A percentile compares a stretch with the other conserved stretches of the same genome.
Conservation (phyloP, 1,140 invertebrate genomes). For the Trichonephila clavipes region DNA sequence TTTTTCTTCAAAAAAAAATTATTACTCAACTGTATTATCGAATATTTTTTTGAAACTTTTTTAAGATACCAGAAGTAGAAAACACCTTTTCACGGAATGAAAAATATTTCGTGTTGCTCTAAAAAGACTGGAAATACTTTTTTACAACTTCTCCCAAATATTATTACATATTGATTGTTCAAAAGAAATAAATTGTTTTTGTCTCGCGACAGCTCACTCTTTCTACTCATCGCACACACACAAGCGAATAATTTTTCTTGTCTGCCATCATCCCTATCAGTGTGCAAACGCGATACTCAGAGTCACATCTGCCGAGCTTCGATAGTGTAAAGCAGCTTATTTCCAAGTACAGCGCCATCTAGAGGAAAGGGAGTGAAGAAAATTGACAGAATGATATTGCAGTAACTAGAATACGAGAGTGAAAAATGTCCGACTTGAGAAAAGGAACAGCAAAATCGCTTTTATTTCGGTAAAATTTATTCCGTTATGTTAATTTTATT, state of each 20-base stretch:
- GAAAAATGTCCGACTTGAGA: not conserved
- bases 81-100: too few species aligned
- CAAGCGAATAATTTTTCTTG: not conserved
- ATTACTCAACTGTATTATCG: too few species aligned
- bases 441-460: not conserved
- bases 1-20: too few species aligned
- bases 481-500: not conserved
- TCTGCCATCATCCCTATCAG: not conserved
- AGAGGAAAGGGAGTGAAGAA: not conserved
- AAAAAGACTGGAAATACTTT: not conserved
- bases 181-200: not conserved
- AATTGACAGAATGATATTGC: not conserved
- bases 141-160: not conserved
- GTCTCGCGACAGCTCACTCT: not conserved
- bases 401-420: not conserved
- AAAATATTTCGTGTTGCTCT: not conserved
- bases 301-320: not conserved
- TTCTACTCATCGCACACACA: not conserved
- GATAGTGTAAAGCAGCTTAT: not conserved
- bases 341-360: not conserved
- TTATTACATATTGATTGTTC: not conserved
- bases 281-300: not conserved
- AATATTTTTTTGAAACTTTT: too few species aligned
- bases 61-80: too few species aligned
- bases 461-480: not conserved